A percentile compares a stretch with the other conserved stretches of the same genome.
Evolutionary conservation across 1,140 invertebrate genomes (phyloP).

Genomic region (Anadara kagoshimensis): DNA sequence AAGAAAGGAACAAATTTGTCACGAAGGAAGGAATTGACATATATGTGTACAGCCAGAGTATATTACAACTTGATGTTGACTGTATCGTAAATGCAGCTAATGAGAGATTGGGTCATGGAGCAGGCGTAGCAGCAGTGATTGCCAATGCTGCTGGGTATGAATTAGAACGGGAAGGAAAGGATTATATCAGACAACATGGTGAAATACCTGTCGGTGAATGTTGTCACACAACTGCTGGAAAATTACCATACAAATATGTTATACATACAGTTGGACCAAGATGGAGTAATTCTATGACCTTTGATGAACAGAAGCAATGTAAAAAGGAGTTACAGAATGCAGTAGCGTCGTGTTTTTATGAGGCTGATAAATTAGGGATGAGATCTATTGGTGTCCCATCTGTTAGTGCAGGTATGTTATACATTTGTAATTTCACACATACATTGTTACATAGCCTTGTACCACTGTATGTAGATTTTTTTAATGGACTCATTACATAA

Average conservation of each 20-base stretch:
- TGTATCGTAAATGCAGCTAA: slow-evolving; percentile 95
- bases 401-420: slow-evolving; percentile 48
- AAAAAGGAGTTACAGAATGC: slow-evolving; percentile 37
- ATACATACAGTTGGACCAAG: slow-evolving; percentile 57
- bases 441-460: too few species aligned
- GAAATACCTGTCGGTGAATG: slow-evolving; percentile 36
- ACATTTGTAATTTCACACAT: too few species aligned
- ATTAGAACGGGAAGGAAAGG: slow-evolving; percentile 43
- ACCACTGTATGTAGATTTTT: too few species aligned
- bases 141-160: slow-evolving; percentile 41
- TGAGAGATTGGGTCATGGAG: slow-evolving; percentile 82
- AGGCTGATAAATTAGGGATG: slow-evolving; percentile 26
- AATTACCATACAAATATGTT: slow-evolving; percentile 46
- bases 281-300: slow-evolving; percentile 31
- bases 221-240: slow-evolving; percentile 46
- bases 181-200: slow-evolving; percentile 41
- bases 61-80: slow-evolving; percentile 88
- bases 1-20: background rate
- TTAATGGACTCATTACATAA: too few species aligned
- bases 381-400: slow-evolving; percentile 50
- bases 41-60: slow-evolving; percentile 79
- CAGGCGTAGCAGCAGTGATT: slow-evolving; percentile 91
- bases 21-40: slow-evolving; percentile 34
- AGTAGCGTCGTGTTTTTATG: slow-evolving; percentile 40
- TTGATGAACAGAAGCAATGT: slow-evolving; percentile 19